Conservation (phyloP, 2,113 vertebrate genomes). For the Copsychus sechellarum region DNA sequence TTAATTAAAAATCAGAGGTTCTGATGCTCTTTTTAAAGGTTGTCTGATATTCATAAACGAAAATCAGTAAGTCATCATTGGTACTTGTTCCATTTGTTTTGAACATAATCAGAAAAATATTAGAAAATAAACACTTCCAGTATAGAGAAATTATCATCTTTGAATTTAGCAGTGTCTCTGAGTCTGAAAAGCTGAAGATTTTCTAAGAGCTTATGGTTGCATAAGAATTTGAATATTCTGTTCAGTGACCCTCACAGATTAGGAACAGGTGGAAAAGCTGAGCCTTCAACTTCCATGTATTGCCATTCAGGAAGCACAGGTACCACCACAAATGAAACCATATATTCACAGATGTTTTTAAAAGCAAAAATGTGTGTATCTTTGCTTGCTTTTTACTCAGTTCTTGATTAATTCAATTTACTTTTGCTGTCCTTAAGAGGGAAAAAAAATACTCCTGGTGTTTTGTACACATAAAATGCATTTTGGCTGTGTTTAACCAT, state of each 20-base stretch:
- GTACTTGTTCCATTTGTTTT: neutral
- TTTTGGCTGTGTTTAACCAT: neutral
- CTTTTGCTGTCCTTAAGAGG: neutral
- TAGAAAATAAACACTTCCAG: neutral
- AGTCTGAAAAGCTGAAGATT: neutral
- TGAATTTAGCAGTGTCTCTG: neutral
- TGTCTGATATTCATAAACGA: neutral
- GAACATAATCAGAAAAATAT: neutral
- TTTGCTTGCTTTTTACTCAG: neutral
- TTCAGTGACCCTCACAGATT: neutral
- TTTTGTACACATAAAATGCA: neutral
- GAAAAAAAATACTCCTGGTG: accelerated
- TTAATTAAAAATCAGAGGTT: neutral
- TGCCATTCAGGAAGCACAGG: neutral
- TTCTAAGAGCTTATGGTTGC: neutral
- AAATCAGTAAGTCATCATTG: neutral
- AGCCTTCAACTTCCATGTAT: neutral
- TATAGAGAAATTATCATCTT: neutral
- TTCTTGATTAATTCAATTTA: neutral
- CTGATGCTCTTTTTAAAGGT: neutral
- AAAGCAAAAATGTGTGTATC: neutral
- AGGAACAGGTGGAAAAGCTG: neutral
- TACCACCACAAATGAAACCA: neutral
- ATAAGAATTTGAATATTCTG: neutral
- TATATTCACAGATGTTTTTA: neutral